A percentile compares a stretch with the other conserved stretches of the same genome.
phyloP scores from a whole-genome alignment of 2,113 vertebrate genomes.

The Sturnira hondurensis region DNA sequence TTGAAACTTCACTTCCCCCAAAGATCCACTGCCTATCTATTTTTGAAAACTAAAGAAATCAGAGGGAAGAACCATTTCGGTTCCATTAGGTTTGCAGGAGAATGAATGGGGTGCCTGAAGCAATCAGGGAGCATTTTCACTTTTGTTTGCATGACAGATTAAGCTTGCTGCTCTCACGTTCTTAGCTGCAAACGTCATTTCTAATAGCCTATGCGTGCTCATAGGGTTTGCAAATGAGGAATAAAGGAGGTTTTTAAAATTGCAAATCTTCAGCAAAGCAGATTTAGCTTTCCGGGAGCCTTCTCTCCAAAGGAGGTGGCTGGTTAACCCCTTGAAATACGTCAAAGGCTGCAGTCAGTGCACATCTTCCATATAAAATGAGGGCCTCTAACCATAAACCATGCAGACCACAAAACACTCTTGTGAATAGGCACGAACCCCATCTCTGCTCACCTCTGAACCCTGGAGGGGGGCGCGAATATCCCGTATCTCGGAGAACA shows the following conservation, averaged over 20 bases:
- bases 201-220: constrained; percentile 67
- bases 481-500: constrained; percentile 93
- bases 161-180: constrained; percentile 66
- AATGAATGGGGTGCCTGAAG: constrained; percentile 73
- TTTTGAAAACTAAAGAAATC: constrained; percentile 73
- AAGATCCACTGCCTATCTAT: constrained; percentile 70
- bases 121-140: constrained; percentile 76
- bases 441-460: constrained; percentile 88
- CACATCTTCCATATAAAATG: not conserved
- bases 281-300: constrained; percentile 57
- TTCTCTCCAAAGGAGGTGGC: constrained; percentile 42
- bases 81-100: constrained; percentile 72
- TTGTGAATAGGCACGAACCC: not conserved
- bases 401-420: not conserved
- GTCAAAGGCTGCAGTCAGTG: not conserved
- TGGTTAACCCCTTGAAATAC: constrained; percentile 60
- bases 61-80: constrained; percentile 71
- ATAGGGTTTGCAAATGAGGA: constrained; percentile 72
- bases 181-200: constrained; percentile 60
- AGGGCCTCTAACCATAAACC: not conserved
- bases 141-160: constrained; percentile 75
- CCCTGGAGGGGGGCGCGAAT: constrained; percentile 94
- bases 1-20: constrained; percentile 49
- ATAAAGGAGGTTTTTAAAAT: constrained; percentile 71
- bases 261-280: constrained; percentile 71